These are phyloP conservation scores for Drosophila paracracens DNA, from an alignment of 2,888 invertebrate genomes.

Conservation along the genomic window DNA sequence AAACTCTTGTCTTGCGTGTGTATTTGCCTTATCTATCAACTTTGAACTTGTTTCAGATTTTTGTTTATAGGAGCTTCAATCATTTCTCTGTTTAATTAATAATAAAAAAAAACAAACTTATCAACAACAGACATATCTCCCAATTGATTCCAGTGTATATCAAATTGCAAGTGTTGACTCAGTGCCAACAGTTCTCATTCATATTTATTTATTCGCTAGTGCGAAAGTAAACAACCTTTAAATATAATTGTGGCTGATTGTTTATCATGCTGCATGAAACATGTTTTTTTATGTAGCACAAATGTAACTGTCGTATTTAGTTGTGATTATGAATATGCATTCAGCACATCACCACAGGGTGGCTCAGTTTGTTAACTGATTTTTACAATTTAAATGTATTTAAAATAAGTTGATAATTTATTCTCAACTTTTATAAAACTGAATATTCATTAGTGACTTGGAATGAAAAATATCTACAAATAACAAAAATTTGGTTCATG, in stretches of 20 bases:
- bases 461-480: not conserved
- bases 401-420: not conserved
- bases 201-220: slow-evolving; percentile 26
- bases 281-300: not conserved
- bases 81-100: not conserved
- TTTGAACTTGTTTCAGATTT: not conserved
- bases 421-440: too few species aligned
- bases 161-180: slow-evolving; percentile 26
- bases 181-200: slow-evolving; percentile 33
- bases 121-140: not conserved
- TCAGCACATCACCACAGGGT: not conserved
- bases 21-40: not conserved
- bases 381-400: too few species aligned
- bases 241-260: not conserved
- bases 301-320: not conserved
- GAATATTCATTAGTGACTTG: not conserved
- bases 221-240: slow-evolving; percentile 15
- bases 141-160: not conserved
- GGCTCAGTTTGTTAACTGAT: not conserved
- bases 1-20: too few species aligned
- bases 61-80: not conserved
- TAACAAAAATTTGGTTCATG: not conserved
- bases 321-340: not conserved
- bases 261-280: slow-evolving; percentile 14
- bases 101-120: not conserved